Evolutionary conservation across 35 echinoderm and acorn worm species (phyloP), one percentile per base, ranked within the genome.

Genomic region (Heliocidaris tuberculata): DNA sequence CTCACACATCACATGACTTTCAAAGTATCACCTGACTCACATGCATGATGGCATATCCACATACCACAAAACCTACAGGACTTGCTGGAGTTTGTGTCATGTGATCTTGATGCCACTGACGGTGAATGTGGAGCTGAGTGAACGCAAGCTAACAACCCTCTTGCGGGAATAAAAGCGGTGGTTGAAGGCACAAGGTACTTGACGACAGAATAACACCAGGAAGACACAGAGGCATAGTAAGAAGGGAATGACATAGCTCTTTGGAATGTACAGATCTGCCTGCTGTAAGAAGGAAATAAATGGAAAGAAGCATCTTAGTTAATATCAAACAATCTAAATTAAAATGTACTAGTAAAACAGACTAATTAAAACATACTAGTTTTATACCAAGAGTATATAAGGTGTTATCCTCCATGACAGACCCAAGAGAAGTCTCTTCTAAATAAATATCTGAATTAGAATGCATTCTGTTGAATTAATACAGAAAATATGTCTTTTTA

Each of bases 61-160:
- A 27, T 27, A 42, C 35, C 35, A 42, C 35, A 52, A 52, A 52
- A n/a, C n/a, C n/a, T n/a, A n/a, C n/a, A n/a, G n/a, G n/a, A 24
- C 17, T 27, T 78, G 65, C 52, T 56, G 52, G 2, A 32, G 27
- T 48, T 42, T 48, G 31, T 89, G 87, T 97, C 95, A 99, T 60
- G 96, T 99, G 65, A 99, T 97, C 85, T 99, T 99, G 94, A 99
- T 95, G 30, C 98, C 96, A 49, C 97, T 94, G 54, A 92, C 95
- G 24, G 97, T 95, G 86, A 99, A 99, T 9, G 98, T 97, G 65
- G 98, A 99, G 93, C 98, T 99, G 12, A 99, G 95, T 12, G 98
- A 99, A 10, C 98, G 94, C 1, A 99, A 95, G 93, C 98, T 99
- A 71, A 97, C 95, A 27, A 99, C 98, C 47, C 98, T 88, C 30